Conservation (phyloP, 2,797 vertebrate genomes). For the Sparidentex hasta region DNA sequence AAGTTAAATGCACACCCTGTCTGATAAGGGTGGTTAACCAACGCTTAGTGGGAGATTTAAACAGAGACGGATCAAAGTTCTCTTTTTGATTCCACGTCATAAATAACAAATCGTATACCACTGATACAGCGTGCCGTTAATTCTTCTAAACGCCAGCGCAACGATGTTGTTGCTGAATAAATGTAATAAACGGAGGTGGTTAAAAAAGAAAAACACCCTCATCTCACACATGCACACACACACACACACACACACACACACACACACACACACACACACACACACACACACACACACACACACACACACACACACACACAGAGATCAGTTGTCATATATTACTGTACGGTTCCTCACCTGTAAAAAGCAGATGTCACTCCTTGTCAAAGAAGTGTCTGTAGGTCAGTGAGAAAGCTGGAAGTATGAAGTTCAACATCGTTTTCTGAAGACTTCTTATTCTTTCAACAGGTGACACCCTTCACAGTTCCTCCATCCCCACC, state of each 20-base stretch:
- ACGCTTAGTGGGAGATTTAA: neutral
- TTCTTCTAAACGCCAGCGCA: too few species aligned
- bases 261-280: too few species aligned
- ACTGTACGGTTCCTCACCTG: conserved; percentile 55
- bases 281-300: too few species aligned
- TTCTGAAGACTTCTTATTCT: conserved; percentile 28
- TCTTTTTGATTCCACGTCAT: neutral
- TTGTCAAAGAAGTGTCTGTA: conserved; percentile 10
- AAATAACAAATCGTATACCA: neutral
- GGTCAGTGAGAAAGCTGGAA: neutral
- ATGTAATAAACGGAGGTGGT: too few species aligned
- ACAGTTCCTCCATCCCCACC: conserved; percentile 29
- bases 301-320: neutral
- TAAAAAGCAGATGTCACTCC: neutral
- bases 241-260: too few species aligned
- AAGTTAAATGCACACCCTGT: neutral
- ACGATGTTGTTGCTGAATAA: neutral
- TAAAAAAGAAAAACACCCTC: too few species aligned
- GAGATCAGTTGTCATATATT: neutral
- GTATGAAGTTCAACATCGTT: conserved; percentile 2
- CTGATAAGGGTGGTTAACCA: neutral
- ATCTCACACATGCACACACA: too few species aligned
- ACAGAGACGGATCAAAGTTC: conserved; percentile 36
- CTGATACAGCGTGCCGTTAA: neutral
- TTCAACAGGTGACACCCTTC: conserved; percentile 35